Evolutionary conservation across 2,888 invertebrate genomes (phyloP), one percentile per base, ranked within the genome.

Genomic region (Calliphora vomitoria): DNA sequence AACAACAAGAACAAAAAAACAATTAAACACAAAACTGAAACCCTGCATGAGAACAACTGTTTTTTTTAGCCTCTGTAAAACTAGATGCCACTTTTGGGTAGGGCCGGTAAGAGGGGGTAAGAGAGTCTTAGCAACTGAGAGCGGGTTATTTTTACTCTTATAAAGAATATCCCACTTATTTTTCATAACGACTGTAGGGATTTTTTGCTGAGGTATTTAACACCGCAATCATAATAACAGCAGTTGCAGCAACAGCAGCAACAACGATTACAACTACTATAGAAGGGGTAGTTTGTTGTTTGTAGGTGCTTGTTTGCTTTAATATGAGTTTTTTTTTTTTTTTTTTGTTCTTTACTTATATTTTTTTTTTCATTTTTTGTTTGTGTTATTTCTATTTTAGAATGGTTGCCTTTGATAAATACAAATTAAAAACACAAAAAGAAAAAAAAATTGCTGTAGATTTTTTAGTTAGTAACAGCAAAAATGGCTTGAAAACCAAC

Each of bases 261-360:
- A n/a, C 41, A n/a, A 64, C 68, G 64, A 44, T 44, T 5, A 35
- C 11, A 50, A 38, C 47, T n/a, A 50, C 47, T 47, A 55, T 44
- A 20, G 18, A 53, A 80, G 68, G 80, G 85, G 80, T 85, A 68
- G 85, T 85, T 85, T 69, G 80, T 85, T 62, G 85, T 85, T 85
- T 69, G 75, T 85, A 85, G 85, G 85, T 80, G 85, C 85, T 68
- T 60, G 66, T 60, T 79, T 68, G 55, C 55, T 72, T 83, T 78
- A 71, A 50, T 62, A 38, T 78, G 11, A 35, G 31, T 58, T 44
- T 78, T 47, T 44, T n/a, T 11, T 35, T 25, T 47, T 6, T 13
- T 13, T 1, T 41, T 20, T 47, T 0, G 1, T 13, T 58, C 25
- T 58, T 50, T 50, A 58, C 4, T 13, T 35, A 6, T 35, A 35